phyloP scores from a whole-genome alignment of 2,113 vertebrate species.

The Pygathrix nemaeus region DNA sequence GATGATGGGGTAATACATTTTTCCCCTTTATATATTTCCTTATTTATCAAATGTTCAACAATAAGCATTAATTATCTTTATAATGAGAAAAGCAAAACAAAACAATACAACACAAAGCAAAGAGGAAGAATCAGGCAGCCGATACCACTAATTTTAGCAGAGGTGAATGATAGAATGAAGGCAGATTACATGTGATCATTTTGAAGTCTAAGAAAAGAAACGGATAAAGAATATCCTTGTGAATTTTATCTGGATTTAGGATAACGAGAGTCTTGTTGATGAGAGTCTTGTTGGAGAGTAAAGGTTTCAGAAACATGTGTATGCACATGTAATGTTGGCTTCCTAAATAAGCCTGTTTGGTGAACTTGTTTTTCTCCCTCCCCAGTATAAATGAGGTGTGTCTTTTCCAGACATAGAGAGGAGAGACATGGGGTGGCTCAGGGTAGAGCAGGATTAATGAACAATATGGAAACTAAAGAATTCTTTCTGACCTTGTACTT shows the following conservation, averaged over 20 bases:
- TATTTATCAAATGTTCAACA: conserved; percentile 14
- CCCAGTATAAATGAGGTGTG: not conserved
- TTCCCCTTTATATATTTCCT: conserved; percentile 8
- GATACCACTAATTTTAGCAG: not conserved
- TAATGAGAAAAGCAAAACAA: not conserved
- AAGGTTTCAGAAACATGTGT: not conserved
- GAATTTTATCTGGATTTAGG: conserved; percentile 26
- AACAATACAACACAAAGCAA: conserved; percentile 7
- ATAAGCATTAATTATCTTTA: conserved; percentile 34
- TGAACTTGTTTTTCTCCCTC: not conserved
- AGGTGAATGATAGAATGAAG: conserved; percentile 1
- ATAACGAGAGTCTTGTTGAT: not conserved
- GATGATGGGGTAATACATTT: not conserved
- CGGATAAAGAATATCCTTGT: not conserved
- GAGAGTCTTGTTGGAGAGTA: not conserved
- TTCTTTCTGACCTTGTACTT: conserved; percentile 90
- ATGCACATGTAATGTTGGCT: not conserved
- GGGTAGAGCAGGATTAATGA: conserved; percentile 20
- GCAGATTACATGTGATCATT: not conserved
- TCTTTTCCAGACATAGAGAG: not conserved
- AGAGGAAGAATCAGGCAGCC: not conserved
- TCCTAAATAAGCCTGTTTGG: not conserved
- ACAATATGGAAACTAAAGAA: not conserved
- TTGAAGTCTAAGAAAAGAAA: conserved; percentile 45
- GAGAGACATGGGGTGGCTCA: not conserved